These are phyloP conservation scores for Drosophila murphyi DNA, from an alignment of 1,140 invertebrate species.

Conservation along the genomic window DNA sequence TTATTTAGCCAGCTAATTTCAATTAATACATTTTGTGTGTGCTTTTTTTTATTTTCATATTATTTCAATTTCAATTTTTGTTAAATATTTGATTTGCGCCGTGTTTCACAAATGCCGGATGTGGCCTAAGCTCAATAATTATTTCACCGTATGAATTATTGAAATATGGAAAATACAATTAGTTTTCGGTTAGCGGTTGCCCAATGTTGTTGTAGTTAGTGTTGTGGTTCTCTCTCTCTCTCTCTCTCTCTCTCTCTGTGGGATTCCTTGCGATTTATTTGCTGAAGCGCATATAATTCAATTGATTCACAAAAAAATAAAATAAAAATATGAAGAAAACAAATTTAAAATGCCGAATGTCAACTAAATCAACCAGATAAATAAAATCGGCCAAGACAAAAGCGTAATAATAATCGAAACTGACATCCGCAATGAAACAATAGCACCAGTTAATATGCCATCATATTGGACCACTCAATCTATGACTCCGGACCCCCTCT, in stretches of 20 bases:
- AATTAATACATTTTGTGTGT: constrained; percentile 14
- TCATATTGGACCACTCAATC: constrained; percentile 15
- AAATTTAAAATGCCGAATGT: constrained; percentile 27
- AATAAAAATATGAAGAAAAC: not conserved
- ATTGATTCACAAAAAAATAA: constrained; percentile 16
- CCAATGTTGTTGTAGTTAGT: constrained; percentile 18
- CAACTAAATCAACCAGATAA: constrained; percentile 17
- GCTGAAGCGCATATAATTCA: constrained; percentile 35
- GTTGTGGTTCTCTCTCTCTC: constrained; percentile 17
- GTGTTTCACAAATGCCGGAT: constrained; percentile 57
- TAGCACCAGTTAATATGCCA: constrained; percentile 34
- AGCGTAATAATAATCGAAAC: constrained; percentile 61
- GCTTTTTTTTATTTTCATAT: constrained; percentile 29
- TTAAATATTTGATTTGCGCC: constrained; percentile 66
- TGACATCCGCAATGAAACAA: constrained; percentile 78
- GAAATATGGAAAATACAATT: constrained; percentile 72
- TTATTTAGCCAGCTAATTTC: constrained; percentile 10
- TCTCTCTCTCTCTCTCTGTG: not conserved
- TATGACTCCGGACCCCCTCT: not conserved
- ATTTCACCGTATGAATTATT: constrained; percentile 74
- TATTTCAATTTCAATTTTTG: constrained; percentile 37
- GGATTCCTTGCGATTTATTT: constrained; percentile 20
- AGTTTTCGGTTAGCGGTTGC: constrained; percentile 64
- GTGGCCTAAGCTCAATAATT: constrained; percentile 72
- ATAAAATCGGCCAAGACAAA: constrained; percentile 21